Evolutionary conservation across 2,113 vertebrate species (phyloP).

Genomic region (Turdus rufiventris): DNA sequence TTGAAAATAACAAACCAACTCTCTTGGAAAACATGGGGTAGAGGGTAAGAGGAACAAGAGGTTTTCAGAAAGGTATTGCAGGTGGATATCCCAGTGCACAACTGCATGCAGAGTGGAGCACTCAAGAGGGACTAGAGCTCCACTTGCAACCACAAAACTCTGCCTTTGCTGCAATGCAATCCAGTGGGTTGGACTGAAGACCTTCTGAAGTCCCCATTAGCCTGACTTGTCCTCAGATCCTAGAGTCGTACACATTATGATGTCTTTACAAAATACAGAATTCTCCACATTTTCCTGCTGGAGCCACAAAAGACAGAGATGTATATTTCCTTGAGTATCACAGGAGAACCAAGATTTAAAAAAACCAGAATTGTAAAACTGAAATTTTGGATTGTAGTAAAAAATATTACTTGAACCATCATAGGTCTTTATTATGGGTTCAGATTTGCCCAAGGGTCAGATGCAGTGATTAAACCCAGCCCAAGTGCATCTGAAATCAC

Average conservation of each 20-base stretch:
- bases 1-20: neutral
- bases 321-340: neutral
- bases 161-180: neutral
- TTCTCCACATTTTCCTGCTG: neutral
- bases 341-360: neutral
- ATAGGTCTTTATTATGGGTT: neutral
- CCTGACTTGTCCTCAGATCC: neutral
- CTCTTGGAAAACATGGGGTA: neutral
- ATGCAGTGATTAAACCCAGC: neutral
- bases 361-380: neutral
- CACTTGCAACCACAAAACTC: neutral
- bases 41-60: fast-evolving
- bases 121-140: neutral
- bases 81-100: no score
- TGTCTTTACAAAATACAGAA: neutral
- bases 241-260: neutral
- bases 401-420: neutral
- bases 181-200: neutral
- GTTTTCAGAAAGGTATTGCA: fast-evolving
- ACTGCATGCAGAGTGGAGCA: neutral
- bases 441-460: neutral
- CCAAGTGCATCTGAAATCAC: neutral
- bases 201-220: neutral
- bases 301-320: neutral
- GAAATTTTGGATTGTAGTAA: neutral